Evolutionary conservation across 2,113 vertebrate species (phyloP), one percentile per base, ranked within the genome.

Genomic region (Cephalophus harveyi): DNA sequence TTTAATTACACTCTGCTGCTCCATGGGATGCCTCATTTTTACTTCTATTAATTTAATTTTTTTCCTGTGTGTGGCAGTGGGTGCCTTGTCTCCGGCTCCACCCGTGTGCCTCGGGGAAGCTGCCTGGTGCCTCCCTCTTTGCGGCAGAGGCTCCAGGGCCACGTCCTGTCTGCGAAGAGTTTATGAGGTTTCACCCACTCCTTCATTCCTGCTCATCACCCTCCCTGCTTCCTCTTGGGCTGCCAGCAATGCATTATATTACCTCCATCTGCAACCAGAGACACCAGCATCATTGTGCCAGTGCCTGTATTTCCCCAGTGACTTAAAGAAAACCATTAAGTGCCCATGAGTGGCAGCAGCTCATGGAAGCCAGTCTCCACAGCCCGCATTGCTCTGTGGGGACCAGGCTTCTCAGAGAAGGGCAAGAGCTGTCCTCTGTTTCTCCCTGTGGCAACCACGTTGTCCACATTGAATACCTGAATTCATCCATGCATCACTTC

Each of bases 11-110:
- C 98, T 98, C 94, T 97, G 97, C 98, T 98, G 97, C 96, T 98
- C 97, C 98, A 98, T 97, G 97, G 91, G 98, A 97, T 98, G 95
- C 97, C 98, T 99, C 87, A 91, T 97, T 98, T 98, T 98, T 98
- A 97, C 98, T 98, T 97, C 98, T 99, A 98, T 98, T 99, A 98
- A 99, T 98, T 98, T 98, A 98, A 98, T 98, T 97, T 98, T 96
- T 36, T 92, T 62, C 13, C 17, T 88, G 76, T 0, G 1, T 98
- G 88, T 33, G 94, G 98, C 97, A 62, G 97, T 0, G 0, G 96
- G 83, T 96, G 97, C 96, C 92, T 54, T n/a, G 60, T 81, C 88
- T 97, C 95, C 30, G 19, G 23, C 97, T 96, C 89, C 71, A 62
- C 93, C 89, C 89, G 43, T 16, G 9, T 89, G 92, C 97, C 91